Evolutionary conservation across 2,888 invertebrate species (phyloP), one percentile per base, ranked within the genome.

Genomic region (Leptinotarsa tumamoca): DNA sequence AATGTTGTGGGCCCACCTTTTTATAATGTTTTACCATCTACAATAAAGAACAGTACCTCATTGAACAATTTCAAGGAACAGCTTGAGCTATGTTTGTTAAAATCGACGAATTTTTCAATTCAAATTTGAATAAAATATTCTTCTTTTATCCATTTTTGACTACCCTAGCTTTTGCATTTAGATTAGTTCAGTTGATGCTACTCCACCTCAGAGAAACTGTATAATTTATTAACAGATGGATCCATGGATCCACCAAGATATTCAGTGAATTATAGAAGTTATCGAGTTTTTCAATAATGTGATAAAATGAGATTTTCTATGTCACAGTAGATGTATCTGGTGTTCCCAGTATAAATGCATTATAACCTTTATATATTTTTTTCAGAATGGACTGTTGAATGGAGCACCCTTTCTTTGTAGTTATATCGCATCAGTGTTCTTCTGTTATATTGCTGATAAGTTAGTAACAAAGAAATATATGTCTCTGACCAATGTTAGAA

Each of bases 401-500:
- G 94, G 94, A 43, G 90, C 91, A 72, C 94, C 94, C 23, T 94
- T 94, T 85, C 90, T 94, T 75, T 92, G 92, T 85, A 93, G 93
- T 79, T 94, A 94, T 85, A 85, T 94, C 67, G 92, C 93, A 61
- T 93, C 93, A 15, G 93, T 94, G 23, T 86, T 93, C 10, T 94
- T 94, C 83, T 94, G 94, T 85, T 93, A 92, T 84, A 84, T 92
- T 27, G 94, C 93, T 23, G 94, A 94, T 86, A 89, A 91, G 80
- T 87, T 93, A 51, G 91, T 92, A 27, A 90, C 90, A 17, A 88
- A 89, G 70, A 89, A 92, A 79, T 87, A 91, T 66, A 88, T 94
- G 87, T 90, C 90, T 7, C 87, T 94, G 71, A 92, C 92, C 70
- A 92, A 92, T 82, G 91, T 93, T 13, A 90, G 94, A 67, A 94